Evolutionary conservation across 2,888 invertebrate genomes (phyloP).

Genomic region (Drosophila kuntzei): DNA sequence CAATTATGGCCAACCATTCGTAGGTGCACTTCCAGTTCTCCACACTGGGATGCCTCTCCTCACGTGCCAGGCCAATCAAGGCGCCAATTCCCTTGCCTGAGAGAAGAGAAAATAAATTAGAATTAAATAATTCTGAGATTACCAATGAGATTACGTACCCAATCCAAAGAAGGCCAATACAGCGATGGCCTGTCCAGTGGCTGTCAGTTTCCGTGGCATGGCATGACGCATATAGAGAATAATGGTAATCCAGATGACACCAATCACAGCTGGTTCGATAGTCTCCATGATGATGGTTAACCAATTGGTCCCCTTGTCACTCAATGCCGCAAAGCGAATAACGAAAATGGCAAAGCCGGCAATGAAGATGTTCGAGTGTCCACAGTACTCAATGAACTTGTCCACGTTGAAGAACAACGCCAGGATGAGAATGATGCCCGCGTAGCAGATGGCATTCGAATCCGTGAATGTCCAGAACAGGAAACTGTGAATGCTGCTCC

Average conservation of each 20-base stretch:
- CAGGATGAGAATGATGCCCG: conserved; percentile 76
- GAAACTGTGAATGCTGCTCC: conserved; percentile 93
- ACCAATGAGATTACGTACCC: conserved; percentile 81
- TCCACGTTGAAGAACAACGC: conserved; percentile 89
- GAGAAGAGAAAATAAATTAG: neutral
- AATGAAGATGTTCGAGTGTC: conserved; percentile 92
- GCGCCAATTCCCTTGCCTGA: conserved; percentile 91
- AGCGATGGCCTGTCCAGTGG: conserved; percentile 92
- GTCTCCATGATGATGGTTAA: conserved; percentile 90
- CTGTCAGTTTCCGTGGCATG: conserved; percentile 91
- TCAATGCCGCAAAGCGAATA: conserved; percentile 89
- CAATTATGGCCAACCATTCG: conserved; percentile 88
- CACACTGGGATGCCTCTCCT: conserved; percentile 76
- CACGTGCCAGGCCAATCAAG: conserved; percentile 87
- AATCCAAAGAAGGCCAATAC: conserved; percentile 92
- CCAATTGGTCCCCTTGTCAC: conserved; percentile 87
- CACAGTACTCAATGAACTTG: conserved; percentile 92
- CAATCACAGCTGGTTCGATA: conserved; percentile 91
- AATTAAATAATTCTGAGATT: neutral
- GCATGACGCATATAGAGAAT: conserved; percentile 93
- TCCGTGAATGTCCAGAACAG: conserved; percentile 88
- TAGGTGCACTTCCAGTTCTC: conserved; percentile 86
- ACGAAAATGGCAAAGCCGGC: conserved; percentile 93
- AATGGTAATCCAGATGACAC: conserved; percentile 92
- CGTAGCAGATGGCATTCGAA: conserved; percentile 66